Base-by-base conservation (phyloP, 2,888 invertebrate species). In the Drosophila trichaetosa region DNA sequence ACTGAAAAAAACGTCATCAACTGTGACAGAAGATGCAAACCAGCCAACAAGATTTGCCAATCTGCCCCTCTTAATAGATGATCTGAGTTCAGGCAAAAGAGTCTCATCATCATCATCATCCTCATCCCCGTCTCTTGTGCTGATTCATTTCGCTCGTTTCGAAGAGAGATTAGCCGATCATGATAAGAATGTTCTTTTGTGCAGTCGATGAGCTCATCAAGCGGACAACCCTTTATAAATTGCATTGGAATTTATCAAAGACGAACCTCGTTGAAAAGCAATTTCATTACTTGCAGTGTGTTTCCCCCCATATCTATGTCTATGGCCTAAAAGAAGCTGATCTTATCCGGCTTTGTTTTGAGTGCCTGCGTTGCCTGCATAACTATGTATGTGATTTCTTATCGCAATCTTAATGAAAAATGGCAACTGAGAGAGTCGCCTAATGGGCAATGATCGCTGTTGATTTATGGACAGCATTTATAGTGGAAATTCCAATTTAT, bases 141-240 rank as follows among this genome's bases (percentile, higher is more conserved):
- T 84, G 89, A 82, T 79, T 89, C 85, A 89, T 73, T 87, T 87
- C 52, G 73, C 61, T 70, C 40, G 53, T 58, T 34, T 18, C 51
- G 34, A 29, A 29, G 27, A 29, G 56, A 56, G 85, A 85, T 85
- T 77, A 87, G 82, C 73, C 75, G 70, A 87, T 77, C 85, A 69
- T 71, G 85, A 85, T 85, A 85, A 82, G 73, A 87, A 59, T 80
- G 82, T 82, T 87, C 80, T 81, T 77, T 85, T 85, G 56, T 73
- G 70, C 61, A 64, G 51, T 72, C 71, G 82, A 76, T 89, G 89
- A 89, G 82, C 87, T 89, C 90, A 89, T 84, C 79, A 61, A 65
- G 54, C 58, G 31, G 34, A 18, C 65, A 79, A 87, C 85, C 85
- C 75, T 87, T 87, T 82, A 67, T 68, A 79, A 79, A 76, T 80